These are phyloP conservation scores for Mobula birostris DNA, from an alignment of 2,113 vertebrate species.

Conservation along the genomic window DNA sequence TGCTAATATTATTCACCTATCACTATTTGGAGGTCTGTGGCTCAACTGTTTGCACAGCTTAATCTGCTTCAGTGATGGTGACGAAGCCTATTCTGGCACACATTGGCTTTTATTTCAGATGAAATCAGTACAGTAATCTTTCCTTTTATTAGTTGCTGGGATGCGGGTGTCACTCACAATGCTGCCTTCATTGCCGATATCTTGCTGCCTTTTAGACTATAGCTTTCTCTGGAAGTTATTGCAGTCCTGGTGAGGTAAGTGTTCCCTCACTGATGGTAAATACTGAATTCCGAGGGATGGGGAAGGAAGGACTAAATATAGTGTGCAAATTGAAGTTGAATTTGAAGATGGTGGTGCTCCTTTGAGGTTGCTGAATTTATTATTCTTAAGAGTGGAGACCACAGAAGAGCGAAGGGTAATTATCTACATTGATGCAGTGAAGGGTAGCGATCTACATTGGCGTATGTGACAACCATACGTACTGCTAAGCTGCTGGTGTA, in stretches of 20 bases:
- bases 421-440: background rate
- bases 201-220: background rate
- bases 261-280: background rate
- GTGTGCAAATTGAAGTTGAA: background rate
- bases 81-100: background rate
- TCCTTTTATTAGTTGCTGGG: background rate
- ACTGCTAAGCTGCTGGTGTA: background rate
- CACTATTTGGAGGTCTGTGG: background rate
- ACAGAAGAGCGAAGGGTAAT: background rate
- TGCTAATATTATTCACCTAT: background rate
- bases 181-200: background rate
- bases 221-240: background rate
- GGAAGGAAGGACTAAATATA: background rate
- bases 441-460: background rate
- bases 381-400: background rate
- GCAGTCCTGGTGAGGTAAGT: background rate
- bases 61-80: background rate
- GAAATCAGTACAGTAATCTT: background rate
- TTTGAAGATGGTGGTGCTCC: background rate
- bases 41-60: conserved; percentile 10
- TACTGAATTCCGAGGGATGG: background rate
- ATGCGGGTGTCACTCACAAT: background rate
- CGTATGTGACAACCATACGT: background rate
- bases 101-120: background rate
- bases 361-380: background rate